A percentile compares a stretch with the other conserved stretches of the same genome.
Conservation (phyloP, 2,888 invertebrate species). For the Trilocha varians region DNA sequence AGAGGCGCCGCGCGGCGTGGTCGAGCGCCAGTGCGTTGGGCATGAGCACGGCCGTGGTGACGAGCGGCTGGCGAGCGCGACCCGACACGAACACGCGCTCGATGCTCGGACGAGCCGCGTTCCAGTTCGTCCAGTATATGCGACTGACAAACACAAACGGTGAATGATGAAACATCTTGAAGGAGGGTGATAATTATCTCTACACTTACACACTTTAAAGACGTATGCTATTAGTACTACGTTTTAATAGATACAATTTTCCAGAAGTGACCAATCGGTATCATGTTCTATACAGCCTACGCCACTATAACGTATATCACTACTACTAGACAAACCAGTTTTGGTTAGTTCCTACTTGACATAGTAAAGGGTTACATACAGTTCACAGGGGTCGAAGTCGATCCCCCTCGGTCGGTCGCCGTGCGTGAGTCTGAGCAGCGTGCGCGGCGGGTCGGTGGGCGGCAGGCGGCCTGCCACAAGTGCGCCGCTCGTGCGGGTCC, state of each 20-base stretch:
- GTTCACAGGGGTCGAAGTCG: constrained; percentile 84
- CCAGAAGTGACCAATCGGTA: background rate
- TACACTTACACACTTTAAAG: too few species aligned
- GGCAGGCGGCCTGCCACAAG: constrained; percentile 12
- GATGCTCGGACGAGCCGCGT: constrained; percentile 83
- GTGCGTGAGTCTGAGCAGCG: constrained; percentile 76
- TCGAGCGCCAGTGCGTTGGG: constrained; percentile 89
- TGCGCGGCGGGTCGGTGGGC: constrained; percentile 27
- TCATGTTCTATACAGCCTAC: too few species aligned
- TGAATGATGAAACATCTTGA: too few species aligned
- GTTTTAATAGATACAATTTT: background rate
- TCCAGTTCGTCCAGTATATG: constrained; percentile 95
- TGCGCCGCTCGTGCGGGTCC: constrained; percentile 78
- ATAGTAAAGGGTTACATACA: background rate
- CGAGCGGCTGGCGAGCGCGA: constrained; percentile 78
- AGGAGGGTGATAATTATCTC: too few species aligned
- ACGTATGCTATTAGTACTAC: too few species aligned
- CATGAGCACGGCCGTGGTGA: constrained; percentile 84
- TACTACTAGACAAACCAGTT: too few species aligned
- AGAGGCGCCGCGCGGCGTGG: constrained; percentile 81
- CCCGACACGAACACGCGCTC: constrained; percentile 83
- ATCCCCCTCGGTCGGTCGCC: constrained; percentile 89
- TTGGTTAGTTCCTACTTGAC: too few species aligned
- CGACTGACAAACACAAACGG: constrained; percentile 60
- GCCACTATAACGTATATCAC: too few species aligned